Evolutionary conservation across 2,797 vertebrate species (phyloP).

Genomic region (Artibeus jamaicensis): DNA sequence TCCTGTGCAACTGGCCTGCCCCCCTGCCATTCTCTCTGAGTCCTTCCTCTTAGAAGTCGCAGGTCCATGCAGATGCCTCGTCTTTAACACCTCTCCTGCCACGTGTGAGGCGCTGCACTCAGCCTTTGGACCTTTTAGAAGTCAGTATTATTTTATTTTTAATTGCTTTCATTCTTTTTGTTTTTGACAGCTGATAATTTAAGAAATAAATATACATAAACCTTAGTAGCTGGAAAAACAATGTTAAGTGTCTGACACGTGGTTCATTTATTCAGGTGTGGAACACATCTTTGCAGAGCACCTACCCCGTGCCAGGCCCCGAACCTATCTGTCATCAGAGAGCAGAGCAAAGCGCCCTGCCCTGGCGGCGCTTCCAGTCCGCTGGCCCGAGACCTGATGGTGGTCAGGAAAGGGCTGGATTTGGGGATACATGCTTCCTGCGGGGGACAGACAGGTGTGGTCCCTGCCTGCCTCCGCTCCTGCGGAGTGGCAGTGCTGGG

Average conservation of each 20-base stretch:
- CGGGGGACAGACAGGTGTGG: background rate
- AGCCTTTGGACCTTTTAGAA: background rate
- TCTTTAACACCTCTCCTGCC: background rate
- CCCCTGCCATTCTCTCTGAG: background rate
- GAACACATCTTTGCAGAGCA: background rate
- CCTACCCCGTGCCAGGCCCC: background rate
- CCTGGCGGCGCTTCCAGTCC: background rate
- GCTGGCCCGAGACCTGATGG: background rate
- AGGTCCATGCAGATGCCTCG: too few species aligned
- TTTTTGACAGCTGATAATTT: background rate
- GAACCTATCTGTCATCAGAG: background rate
- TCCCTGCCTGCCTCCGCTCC: background rate
- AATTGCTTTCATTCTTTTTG: background rate
- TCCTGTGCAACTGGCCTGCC: background rate
- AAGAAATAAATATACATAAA: background rate
- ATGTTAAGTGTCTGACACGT: background rate
- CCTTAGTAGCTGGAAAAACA: background rate
- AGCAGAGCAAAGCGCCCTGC: background rate
- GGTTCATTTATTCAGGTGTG: background rate
- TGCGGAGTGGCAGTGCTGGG: background rate
- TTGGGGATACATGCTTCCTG: background rate
- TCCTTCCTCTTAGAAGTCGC: background rate
- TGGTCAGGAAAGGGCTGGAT: background rate
- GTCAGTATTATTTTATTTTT: background rate
- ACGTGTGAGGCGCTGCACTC: background rate